Percentiles rank a stretch among this genome's conserved stretches.
phyloP scores from a whole-genome alignment of 2,888 invertebrate genomes.

The Mesorhabditis spiculigera region DNA sequence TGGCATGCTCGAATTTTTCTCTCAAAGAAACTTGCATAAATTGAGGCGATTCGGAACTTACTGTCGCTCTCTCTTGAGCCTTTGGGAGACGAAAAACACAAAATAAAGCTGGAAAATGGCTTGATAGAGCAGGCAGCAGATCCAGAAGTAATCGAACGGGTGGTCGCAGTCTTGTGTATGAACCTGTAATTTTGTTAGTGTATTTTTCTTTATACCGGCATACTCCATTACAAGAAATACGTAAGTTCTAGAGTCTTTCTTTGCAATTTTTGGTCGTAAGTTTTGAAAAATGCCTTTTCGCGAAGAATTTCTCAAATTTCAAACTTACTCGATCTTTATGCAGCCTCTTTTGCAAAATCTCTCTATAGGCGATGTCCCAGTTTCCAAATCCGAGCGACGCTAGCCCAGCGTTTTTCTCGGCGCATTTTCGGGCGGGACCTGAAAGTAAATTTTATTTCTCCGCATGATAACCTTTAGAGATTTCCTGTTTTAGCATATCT shows the following conservation, averaged over 20 bases:
- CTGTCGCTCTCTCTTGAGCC: neutral
- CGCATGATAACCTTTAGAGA: too few species aligned
- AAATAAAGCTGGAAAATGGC: neutral
- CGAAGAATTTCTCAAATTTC: too few species aligned
- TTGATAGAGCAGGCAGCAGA: neutral
- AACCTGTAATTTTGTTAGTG: too few species aligned
- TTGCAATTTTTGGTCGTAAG: too few species aligned
- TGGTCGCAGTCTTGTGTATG: neutral
- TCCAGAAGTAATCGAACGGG: neutral
- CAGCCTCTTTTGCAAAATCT: neutral
- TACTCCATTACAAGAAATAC: too few species aligned
- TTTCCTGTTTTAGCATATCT: too few species aligned
- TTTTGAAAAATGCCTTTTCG: too few species aligned
- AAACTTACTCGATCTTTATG: neutral
- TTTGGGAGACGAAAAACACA: neutral
- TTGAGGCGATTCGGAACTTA: neutral
- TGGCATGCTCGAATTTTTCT: neutral
- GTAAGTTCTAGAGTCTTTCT: too few species aligned
- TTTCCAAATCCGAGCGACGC: neutral
- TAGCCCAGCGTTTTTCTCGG: neutral
- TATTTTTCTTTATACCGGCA: too few species aligned
- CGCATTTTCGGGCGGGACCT: neutral
- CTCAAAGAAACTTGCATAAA: neutral
- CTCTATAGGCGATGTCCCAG: neutral
- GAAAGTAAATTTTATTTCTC: too few species aligned